These are phyloP conservation scores for Protobothrops flavoviridis DNA, from an alignment of 2,113 vertebrate species.

Conservation along the genomic window DNA sequence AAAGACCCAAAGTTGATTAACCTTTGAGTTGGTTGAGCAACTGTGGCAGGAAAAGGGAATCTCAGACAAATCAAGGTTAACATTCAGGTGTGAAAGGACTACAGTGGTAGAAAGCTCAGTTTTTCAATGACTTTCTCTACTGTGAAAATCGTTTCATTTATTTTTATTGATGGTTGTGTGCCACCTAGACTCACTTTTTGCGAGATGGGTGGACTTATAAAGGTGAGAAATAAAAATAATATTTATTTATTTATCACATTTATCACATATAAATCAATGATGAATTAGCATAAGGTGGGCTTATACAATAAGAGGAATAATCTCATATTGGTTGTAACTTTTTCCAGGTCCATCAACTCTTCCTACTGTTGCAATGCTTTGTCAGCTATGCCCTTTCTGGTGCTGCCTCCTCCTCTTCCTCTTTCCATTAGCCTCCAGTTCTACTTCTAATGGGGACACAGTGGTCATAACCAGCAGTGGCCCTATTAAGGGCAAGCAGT, in stretches of 20 bases:
- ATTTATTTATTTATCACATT: no score
- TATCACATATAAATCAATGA: conserved; percentile 29
- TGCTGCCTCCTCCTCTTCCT: not conserved
- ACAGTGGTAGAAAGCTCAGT: not conserved
- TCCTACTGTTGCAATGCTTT: not conserved
- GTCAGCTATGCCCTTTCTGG: not conserved
- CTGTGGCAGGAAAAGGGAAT: not conserved
- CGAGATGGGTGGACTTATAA: no score
- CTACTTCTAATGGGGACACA: conserved; percentile 43
- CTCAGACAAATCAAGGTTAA: no score
- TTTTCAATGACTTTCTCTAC: not conserved
- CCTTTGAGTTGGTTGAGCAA: not conserved
- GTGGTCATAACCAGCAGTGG: conserved; percentile 66
- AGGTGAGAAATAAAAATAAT: no score
- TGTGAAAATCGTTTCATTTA: not conserved
- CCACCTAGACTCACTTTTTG: no score
- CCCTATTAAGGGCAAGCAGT: conserved; percentile 62
- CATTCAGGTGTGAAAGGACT: not conserved
- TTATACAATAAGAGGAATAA: not conserved
- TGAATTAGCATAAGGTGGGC: no score
- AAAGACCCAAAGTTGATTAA: not conserved
- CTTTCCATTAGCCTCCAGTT: not conserved
- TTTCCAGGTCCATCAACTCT: not conserved
- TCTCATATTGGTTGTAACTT: not conserved
- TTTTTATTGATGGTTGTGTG: no score